Evolutionary conservation across 2,113 vertebrate genomes (phyloP), one percentile per base, ranked within the genome.

Genomic region (Scalopus aquaticus): DNA sequence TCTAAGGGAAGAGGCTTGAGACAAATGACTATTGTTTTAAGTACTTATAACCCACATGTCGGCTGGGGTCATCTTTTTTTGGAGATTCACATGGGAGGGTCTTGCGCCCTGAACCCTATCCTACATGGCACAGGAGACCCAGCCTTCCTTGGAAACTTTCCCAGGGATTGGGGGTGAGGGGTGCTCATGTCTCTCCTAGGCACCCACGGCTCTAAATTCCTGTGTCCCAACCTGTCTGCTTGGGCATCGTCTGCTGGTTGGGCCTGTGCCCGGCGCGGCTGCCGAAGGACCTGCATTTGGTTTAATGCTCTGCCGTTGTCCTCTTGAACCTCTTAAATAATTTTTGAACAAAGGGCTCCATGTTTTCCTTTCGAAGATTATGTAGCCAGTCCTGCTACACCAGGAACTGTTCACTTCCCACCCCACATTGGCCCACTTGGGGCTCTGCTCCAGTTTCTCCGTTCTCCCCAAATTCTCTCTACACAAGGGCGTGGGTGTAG

Each of bases 31-130:
- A 28, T 84, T 81, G 93, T 92, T 44, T 60, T 12, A 96, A 93
- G 81, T n/a, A 70, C 70, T 86, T 58, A 37, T 30, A 94, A 67
- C 67, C 86, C 22, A 42, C 89, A 32, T 44, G 83, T 91, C 79
- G 73, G n/a, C 88, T 76, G n/a, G 81, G 73, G 93, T 91, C 95
- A 94, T 91, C 69, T 91, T 91, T 65, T 93, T 96, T 76, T 86
- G 74, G 92, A 94, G 74, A 88, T 24, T 88, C 73, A 58, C 24
- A 73, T 80, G 62, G 42, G 80, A 80, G 13, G 44, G 49, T 35
- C 58, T 82, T 95, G 49, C 81, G 64, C 58, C 24, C 88, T 84
- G 65, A 54, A 17, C 49, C 49, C 49, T 51, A 51, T 17, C 32
- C 77, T 19, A 80, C 35, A 30, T 69, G 74, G 67, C 69, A 62